Evolutionary conservation across 2,113 vertebrate genomes (phyloP).

Genomic region (Periophthalmus modestus): DNA sequence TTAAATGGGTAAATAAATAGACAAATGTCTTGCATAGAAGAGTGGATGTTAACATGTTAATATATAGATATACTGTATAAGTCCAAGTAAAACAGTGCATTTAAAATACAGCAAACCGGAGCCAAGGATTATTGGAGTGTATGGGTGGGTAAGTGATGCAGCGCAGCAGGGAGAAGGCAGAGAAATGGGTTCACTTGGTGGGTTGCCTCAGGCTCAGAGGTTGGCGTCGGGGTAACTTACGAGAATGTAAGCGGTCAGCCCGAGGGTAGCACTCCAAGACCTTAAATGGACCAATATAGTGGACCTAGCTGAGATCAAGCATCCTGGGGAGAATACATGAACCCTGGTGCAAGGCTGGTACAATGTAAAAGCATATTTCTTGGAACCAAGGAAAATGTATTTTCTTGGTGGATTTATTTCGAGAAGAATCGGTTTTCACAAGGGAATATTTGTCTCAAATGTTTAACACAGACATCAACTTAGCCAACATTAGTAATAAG

Average conservation of each 20-base stretch:
- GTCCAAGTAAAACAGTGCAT: constrained; percentile 42
- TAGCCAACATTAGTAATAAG: neutral
- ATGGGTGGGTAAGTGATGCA: constrained; percentile 34
- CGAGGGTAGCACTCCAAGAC: constrained; percentile 36
- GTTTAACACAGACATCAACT: neutral
- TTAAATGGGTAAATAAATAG: constrained; percentile 78
- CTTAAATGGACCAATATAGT: constrained; percentile 33
- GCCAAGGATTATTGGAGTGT: constrained; percentile 16
- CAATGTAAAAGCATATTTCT: constrained; percentile 2
- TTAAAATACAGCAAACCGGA: constrained; percentile 41
- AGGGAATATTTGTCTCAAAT: neutral
- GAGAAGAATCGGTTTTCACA: neutral
- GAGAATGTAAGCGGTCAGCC: constrained; percentile 24
- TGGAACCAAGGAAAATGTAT: neutral
- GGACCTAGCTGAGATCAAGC: constrained; percentile 39
- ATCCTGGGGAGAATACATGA: constrained; percentile 29
- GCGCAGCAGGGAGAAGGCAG: constrained; percentile 37
- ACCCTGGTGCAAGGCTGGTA: constrained; percentile 8
- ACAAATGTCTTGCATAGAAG: constrained; percentile 50
- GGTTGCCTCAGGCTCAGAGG: constrained; percentile 46
- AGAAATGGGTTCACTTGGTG: constrained; percentile 56
- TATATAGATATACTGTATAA: constrained; percentile 13
- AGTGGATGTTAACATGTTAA: constrained; percentile 46
- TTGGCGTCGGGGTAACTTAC: constrained; percentile 35
- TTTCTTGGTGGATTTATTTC: neutral